Percentiles rank a stretch among this genome's conserved stretches.
phyloP scores from a whole-genome alignment of 1,140 invertebrate genomes.

The Drosophila auraria region DNA sequence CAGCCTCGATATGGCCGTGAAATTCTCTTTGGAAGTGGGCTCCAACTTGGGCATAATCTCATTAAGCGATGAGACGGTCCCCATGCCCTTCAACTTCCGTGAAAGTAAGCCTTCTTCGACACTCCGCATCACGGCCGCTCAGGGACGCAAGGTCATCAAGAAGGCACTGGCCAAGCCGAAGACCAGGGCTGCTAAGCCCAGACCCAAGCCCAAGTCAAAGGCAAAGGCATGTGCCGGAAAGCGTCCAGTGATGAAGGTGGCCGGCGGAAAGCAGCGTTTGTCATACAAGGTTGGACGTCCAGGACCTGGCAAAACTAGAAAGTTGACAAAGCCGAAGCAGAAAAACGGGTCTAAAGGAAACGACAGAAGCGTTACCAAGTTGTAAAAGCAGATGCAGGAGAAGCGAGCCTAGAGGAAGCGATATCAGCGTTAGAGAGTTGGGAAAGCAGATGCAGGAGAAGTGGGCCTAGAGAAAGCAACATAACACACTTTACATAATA shows the following conservation, averaged over 20 bases:
- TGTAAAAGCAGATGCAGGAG: too few relatives aligned
- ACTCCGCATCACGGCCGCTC: background rate
- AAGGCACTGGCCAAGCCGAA: background rate
- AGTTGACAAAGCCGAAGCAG: background rate
- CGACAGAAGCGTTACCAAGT: too few relatives aligned
- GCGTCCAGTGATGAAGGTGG: background rate
- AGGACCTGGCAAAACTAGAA: background rate
- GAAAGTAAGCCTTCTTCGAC: background rate
- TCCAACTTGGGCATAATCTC: conserved; percentile 42
- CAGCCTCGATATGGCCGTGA: conserved; percentile 31
- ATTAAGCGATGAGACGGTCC: conserved; percentile 10
- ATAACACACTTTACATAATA: too few relatives aligned
- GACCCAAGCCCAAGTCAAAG: background rate
- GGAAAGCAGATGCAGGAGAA: background rate
- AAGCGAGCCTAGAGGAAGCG: too few relatives aligned
- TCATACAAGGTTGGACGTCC: background rate
- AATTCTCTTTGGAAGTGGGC: conserved; percentile 46
- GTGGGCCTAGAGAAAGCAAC: background rate
- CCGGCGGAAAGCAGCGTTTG: too few relatives aligned
- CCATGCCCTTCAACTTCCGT: conserved; percentile 6
- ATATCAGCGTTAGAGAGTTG: too few relatives aligned
- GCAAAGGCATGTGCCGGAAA: background rate
- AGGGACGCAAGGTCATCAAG: background rate
- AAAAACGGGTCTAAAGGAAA: background rate
- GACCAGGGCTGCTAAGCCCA: too few relatives aligned